Base-by-base conservation (phyloP, 2,888 invertebrate species). In the Ferdinandea cuprea region DNA sequence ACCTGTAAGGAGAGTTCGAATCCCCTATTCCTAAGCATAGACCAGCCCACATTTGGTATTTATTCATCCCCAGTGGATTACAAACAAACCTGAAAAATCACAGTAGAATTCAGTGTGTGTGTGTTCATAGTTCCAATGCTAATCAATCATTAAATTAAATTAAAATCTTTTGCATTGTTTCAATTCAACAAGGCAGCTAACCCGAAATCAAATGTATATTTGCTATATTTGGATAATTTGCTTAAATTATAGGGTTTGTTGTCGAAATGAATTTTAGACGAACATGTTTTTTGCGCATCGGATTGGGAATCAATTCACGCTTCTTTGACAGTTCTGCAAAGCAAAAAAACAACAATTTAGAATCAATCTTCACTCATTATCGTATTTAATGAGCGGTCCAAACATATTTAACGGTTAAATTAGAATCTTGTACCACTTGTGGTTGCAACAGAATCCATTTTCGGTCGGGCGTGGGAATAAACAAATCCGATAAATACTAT, bases 401-500 rank as follows among this genome's bases (percentile, higher is more conserved):
- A 44, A 30, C 11, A 2, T 42, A 59, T 30, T 19, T 50, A 50
- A 65, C 71, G 48, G 71, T 63, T 40, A 52, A 63, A 25, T 8
- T 40, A 46, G 15, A 13, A 15, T 7, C 13, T 40, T 13, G 15
- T 13, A 40, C 13, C 40, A 40, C 13, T 15, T 71, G 71, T 11
- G 54, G 59, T 76, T 50, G 28, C 17, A 56, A 15, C 21, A 8
- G 28, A 28, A 42, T 25, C 9, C 17, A n/a, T 46, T 13, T 28
- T 8, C 44, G 54, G 8, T 35, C 46, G 42, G 42, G 48, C 59
- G 80, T 80, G 80, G 69, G 80, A 80, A 80, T 58, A 66, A 15
- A 35, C 54, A 32, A 78, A 17, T 52, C 35, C 30, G 40, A 25
- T 6, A 15, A 25, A 68, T 61, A 30, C 21, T 54, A 40, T 4